Evolutionary conservation across 2,113 vertebrate species (phyloP).

Genomic region (Xenopus laevis): DNA sequence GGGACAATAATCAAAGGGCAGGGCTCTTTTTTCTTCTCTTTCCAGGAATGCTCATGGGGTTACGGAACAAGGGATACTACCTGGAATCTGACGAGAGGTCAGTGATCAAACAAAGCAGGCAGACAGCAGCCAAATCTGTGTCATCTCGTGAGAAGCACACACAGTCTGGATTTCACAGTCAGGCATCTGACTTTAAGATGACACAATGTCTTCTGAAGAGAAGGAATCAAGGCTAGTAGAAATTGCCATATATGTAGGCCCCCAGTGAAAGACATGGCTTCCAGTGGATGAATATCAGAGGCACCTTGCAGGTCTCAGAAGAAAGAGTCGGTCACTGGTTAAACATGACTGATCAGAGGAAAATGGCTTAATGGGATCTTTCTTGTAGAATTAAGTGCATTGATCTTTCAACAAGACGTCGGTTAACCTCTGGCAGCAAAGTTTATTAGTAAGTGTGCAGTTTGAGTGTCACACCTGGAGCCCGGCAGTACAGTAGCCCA

Average conservation of each 20-base stretch:
- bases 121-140: constrained; percentile 61
- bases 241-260: constrained; percentile 10
- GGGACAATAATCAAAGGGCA: constrained; percentile 64
- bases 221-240: background rate
- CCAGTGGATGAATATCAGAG: constrained; percentile 7
- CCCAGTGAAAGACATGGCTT: constrained; percentile 28
- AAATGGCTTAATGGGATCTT: constrained; percentile 8
- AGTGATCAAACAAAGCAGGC: constrained; percentile 83
- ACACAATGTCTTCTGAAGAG: background rate
- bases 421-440: constrained; percentile 46
- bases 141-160: constrained; percentile 53
- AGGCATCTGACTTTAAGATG: constrained; percentile 12
- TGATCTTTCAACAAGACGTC: constrained; percentile 59
- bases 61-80: constrained; percentile 66
- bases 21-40: constrained; percentile 47
- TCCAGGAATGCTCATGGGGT: constrained; percentile 60
- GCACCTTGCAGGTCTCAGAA: background rate
- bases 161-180: constrained; percentile 45
- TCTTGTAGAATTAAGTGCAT: constrained; percentile 48
- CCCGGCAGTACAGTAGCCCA: background rate
- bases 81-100: constrained; percentile 74
- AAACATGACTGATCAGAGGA: constrained; percentile 32
- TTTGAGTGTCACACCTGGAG: background rate
- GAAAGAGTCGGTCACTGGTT: background rate
- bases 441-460: constrained; percentile 10